Evolutionary conservation across 2,888 invertebrate genomes (phyloP), one percentile per base, ranked within the genome.

Genomic region (Chymomyza procnemis): DNA sequence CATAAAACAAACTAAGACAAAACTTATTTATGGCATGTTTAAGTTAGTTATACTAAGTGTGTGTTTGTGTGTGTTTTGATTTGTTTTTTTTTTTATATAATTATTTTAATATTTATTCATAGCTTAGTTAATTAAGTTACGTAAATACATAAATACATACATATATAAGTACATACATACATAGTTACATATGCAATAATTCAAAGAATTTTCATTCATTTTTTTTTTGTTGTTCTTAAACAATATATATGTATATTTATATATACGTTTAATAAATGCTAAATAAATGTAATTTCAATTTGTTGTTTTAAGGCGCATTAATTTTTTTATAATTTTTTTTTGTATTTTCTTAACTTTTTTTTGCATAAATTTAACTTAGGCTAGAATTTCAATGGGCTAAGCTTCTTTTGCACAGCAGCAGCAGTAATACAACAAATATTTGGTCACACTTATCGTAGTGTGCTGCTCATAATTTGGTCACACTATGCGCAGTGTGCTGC

Each of bases 21-120:
- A n/a, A 82, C 82, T 81, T 82, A 82, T 81, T 77, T 83, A 82
- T 82, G 82, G 82, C 82, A 82, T 82, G 82, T 82, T 79, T 81
- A 78, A 83, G 84, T 83, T 83, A 81, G 80, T 82, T 83, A 81
- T 79, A 83, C 83, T 81, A 80, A 66, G 19, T 69, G 64, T n/a
- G n/a, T n/a, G n/a, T n/a, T n/a, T n/a, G n/a, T n/a, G n/a, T n/a
- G n/a, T n/a, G n/a, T n/a, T n/a, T n/a, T n/a, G n/a, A n/a, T n/a
- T n/a, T n/a, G n/a, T n/a, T n/a, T n/a, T n/a, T n/a, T n/a, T n/a
- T n/a, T n/a, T n/a, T n/a, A n/a, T n/a, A n/a, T n/a, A n/a, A n/a
- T n/a, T n/a, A n/a, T n/a, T n/a, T n/a, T n/a, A n/a, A n/a, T n/a
- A n/a, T n/a, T n/a, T n/a, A 61, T 19, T 21, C 47, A 22, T 54